Percentiles rank a stretch among this genome's conserved stretches.
These are phyloP conservation scores for Varanus salvator DNA, from an alignment of 2,113 vertebrate species.

Conservation along the genomic window DNA sequence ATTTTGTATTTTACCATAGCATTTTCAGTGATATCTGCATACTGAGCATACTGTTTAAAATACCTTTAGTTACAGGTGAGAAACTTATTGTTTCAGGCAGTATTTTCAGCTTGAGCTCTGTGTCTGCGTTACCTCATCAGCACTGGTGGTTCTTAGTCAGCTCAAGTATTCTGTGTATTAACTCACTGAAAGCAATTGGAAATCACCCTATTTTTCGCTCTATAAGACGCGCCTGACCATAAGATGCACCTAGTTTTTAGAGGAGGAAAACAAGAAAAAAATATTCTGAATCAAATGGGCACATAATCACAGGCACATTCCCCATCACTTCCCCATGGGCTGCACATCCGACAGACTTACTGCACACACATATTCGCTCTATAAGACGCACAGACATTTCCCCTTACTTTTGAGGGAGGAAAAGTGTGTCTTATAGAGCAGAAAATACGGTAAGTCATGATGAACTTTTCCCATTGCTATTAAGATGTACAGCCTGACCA, in stretches of 20 bases:
- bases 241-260: too few species aligned
- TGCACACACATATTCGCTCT: too few species aligned
- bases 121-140: background rate
- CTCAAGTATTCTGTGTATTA: background rate
- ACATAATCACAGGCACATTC: too few species aligned
- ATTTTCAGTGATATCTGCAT: background rate
- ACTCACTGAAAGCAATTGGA: background rate
- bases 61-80: slow-evolving; percentile 1
- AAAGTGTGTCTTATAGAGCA: too few species aligned
- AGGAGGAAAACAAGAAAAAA: too few species aligned
- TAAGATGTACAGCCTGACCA: background rate
- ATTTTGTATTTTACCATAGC: background rate
- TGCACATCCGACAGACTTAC: too few species aligned
- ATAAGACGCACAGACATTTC: too few species aligned
- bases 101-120: background rate
- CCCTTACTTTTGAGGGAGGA: too few species aligned
- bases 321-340: too few species aligned
- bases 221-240: too few species aligned
- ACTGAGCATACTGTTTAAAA: background rate
- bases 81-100: background rate
- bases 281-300: too few species aligned
- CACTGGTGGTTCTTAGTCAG: background rate
- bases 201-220: too few species aligned
- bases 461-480: background rate
- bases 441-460: slow-evolving; percentile 1